These are phyloP conservation scores for Abramis brama DNA, from an alignment of 2,113 vertebrate genomes.

Conservation along the genomic window DNA sequence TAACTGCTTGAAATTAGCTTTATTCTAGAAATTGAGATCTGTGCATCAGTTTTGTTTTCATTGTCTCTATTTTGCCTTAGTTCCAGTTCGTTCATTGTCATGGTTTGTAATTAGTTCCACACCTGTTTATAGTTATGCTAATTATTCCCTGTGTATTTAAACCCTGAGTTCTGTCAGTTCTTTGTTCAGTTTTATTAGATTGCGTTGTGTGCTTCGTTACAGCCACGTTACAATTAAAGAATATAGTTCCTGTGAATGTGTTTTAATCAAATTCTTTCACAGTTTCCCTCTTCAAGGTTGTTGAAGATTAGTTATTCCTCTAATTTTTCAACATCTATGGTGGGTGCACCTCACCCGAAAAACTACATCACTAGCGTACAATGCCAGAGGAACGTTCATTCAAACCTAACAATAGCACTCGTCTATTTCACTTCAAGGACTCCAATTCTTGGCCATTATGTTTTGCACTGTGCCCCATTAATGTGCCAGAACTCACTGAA, in stretches of 20 bases:
- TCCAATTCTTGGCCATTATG: constrained; percentile 52
- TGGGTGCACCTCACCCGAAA: constrained; percentile 25
- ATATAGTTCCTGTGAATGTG: background rate
- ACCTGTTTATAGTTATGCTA: too few species aligned
- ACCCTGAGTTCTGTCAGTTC: too few species aligned
- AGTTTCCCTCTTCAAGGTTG: background rate
- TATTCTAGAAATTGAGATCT: too few species aligned
- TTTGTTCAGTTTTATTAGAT: too few species aligned
- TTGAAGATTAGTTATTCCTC: background rate
- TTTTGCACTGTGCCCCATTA: constrained; percentile 26
- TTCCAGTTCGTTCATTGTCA: too few species aligned
- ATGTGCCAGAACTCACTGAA: constrained; percentile 40
- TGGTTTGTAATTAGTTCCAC: too few species aligned
- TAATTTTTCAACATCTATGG: background rate
- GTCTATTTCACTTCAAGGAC: constrained; percentile 66
- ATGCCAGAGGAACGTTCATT: constrained; percentile 48
- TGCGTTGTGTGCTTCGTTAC: too few species aligned
- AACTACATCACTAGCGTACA: constrained; percentile 20
- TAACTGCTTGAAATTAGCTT: too few species aligned
- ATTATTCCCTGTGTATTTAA: too few species aligned
- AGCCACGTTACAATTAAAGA: background rate
- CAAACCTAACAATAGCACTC: constrained; percentile 31
- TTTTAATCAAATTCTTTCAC: background rate
- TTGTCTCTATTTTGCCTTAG: too few species aligned
- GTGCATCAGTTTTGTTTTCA: too few species aligned